These are phyloP conservation scores for Acanthoscelides obtectus DNA, from an alignment of 2,888 invertebrate species.

Conservation along the genomic window DNA sequence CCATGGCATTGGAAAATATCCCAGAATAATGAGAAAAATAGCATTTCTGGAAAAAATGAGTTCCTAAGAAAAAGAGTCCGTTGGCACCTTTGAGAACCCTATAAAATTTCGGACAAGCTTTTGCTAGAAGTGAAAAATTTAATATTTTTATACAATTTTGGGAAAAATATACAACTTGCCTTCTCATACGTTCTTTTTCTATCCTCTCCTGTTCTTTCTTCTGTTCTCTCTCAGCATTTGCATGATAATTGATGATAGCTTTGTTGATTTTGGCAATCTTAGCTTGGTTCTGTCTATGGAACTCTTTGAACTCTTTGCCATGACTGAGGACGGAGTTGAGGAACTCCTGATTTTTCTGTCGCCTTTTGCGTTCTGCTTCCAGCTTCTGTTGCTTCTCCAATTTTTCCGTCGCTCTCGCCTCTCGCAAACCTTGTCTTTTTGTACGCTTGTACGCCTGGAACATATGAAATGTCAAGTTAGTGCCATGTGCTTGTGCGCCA, in stretches of 20 bases:
- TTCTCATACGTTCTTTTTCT: conserved; percentile 97
- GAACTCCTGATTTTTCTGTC: conserved; percentile 98
- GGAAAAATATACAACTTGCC: conserved; percentile 40
- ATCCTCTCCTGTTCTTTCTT: conserved; percentile 99
- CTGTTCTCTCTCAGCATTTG: conserved; percentile 97
- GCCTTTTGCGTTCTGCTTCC: conserved; percentile 92
- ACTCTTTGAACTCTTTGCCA: conserved; percentile 97
- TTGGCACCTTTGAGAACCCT: too few species aligned
- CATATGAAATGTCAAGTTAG: too few species aligned
- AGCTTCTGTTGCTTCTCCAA: conserved; percentile 98
- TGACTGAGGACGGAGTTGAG: conserved; percentile 92
- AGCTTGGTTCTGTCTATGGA: conserved; percentile 83
- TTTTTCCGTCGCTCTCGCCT: conserved; percentile 97
- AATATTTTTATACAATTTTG: too few species aligned
- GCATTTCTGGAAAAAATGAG: too few species aligned
- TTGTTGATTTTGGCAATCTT: conserved; percentile 90
- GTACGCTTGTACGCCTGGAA: conserved; percentile 84
- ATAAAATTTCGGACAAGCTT: too few species aligned
- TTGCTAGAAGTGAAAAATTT: too few species aligned
- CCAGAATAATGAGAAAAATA: too few species aligned
- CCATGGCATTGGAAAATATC: too few species aligned
- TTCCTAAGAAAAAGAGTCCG: too few species aligned
- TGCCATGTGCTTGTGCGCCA: too few species aligned
- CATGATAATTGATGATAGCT: conserved; percentile 94
- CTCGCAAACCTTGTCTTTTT: conserved; percentile 83